Base-by-base conservation (phyloP, 2,797 vertebrate genomes). In the Harpagifer antarcticus region DNA sequence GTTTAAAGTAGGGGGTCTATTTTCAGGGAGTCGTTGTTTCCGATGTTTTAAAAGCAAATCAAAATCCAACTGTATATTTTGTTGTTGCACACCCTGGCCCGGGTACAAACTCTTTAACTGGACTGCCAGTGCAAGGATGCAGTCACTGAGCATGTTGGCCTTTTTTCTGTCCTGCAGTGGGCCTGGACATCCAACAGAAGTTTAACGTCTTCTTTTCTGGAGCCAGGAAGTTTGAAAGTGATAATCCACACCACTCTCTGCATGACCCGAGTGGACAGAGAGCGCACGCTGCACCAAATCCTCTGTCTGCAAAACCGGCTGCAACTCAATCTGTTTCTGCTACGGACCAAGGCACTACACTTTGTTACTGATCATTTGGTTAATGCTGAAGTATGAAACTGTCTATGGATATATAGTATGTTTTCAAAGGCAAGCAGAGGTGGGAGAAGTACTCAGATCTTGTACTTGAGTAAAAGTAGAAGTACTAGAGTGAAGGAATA, bases 131-230 rank as follows among this genome's bases (percentile, higher is more conserved):
- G 43, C 15, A 37, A 14, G 9, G 2, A 19, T 42, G 2, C 14
- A 50, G 62, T 52, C 13, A 53, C 17, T 44, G 2, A 20, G 23
- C 19, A 61, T 43, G 4, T 43, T 9, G 11, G 4, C 0, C 0
- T 58, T 55, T 27, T 53, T 57, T 27, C 33, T 89, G 65, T 65
- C 54, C 60, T 86, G 14, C 72, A 99, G 98, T 98, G 91, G 98
- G 98, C 55, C 81, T 99, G 76, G 98, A 99, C 88, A 93, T 98
- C 93, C 96, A 97, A 82, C 94, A 94, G 89, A 93, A 76, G 58
- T 97, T 95, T 86, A 95, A 81, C 17, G 92, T 93, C 48, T 95
- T 95, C 91, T 99, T 96, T 85, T 93, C 96, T 65, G 91, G 88
- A 88, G 87, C 80, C 1, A 94, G 88, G 73, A 70, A 60, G 50